A percentile compares a stretch with the other conserved stretches of the same genome.
Evolutionary conservation across 2,113 vertebrate species (phyloP).

Genomic region (Hippoglossus stenolepis): DNA sequence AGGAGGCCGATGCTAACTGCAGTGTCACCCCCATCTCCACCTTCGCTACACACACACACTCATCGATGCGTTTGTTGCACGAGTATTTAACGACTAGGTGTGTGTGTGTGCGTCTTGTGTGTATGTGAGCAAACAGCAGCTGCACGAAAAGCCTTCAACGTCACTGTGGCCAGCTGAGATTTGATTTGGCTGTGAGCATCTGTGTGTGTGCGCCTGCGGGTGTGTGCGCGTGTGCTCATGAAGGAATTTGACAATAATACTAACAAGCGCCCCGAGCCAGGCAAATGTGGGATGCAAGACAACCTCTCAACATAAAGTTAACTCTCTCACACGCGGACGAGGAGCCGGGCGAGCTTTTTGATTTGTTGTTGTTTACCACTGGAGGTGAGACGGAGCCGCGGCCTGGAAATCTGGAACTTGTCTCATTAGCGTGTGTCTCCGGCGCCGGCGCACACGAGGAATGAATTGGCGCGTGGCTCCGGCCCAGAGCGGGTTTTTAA

Average conservation of each 20-base stretch:
- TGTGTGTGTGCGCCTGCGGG: slow-evolving; percentile 2
- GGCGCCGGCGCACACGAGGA: background rate
- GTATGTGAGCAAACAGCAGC: slow-evolving; percentile 37
- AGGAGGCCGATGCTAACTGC: slow-evolving; percentile 69
- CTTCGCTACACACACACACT: background rate
- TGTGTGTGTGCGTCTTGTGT: background rate
- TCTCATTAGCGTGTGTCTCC: slow-evolving; percentile 40
- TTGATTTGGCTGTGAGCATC: slow-evolving; percentile 56
- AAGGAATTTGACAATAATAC: slow-evolving; percentile 55
- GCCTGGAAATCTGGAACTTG: slow-evolving; percentile 30
- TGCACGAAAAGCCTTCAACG: slow-evolving; percentile 49
- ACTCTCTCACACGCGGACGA: slow-evolving; percentile 10
- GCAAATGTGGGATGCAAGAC: slow-evolving; percentile 31
- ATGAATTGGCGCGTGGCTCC: slow-evolving; percentile 20
- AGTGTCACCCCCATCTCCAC: slow-evolving; percentile 41
- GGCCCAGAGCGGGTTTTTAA: slow-evolving; percentile 32
- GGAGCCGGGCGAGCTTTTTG: slow-evolving; percentile 12
- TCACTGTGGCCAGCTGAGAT: slow-evolving; percentile 57
- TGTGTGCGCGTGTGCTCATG: slow-evolving; percentile 6
- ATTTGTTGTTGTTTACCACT: slow-evolving; percentile 54
- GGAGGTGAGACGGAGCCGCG: slow-evolving; percentile 38
- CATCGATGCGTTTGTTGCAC: slow-evolving; percentile 6
- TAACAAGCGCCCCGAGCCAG: slow-evolving; percentile 48
- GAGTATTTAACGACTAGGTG: slow-evolving; percentile 25
- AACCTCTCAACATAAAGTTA: slow-evolving; percentile 30